These are phyloP conservation scores for Cheilosia soror DNA, from an alignment of 2,888 invertebrate genomes.

Conservation along the genomic window DNA sequence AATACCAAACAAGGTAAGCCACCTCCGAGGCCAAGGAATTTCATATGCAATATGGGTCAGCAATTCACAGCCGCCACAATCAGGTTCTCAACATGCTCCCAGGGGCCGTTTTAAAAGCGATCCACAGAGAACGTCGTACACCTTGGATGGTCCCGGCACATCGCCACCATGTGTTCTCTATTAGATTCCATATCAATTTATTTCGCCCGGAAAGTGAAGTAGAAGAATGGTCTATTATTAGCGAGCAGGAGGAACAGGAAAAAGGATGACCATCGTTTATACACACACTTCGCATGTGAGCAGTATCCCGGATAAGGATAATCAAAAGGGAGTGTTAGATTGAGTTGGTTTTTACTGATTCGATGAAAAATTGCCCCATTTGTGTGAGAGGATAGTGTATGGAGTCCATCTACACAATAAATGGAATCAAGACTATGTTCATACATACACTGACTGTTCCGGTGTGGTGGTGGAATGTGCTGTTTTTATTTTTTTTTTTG, in stretches of 20 bases:
- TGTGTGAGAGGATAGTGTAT: conserved; percentile 20
- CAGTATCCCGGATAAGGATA: conserved; percentile 25
- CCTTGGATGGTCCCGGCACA: conserved; percentile 37
- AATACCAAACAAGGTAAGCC: conserved; percentile 60
- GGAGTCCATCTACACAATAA: conserved; percentile 52
- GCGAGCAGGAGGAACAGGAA: conserved; percentile 38
- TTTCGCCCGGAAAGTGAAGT: conserved; percentile 69
- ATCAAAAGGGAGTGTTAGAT: conserved; percentile 41
- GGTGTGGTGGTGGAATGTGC: conserved; percentile 21
- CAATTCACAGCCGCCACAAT: conserved; percentile 15
- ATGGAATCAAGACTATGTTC: conserved; percentile 53
- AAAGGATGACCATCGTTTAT: conserved; percentile 62
- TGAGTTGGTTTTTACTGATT: conserved; percentile 57
- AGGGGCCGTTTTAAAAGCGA: conserved; percentile 63
- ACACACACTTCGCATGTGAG: conserved; percentile 16
- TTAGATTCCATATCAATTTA: conserved; percentile 75
- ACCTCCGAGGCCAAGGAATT: conserved; percentile 31
- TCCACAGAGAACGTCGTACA: conserved; percentile 33
- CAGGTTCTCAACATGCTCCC: conserved; percentile 37
- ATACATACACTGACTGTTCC: conserved; percentile 21
- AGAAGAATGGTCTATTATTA: conserved; percentile 71
- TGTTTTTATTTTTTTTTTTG: conserved; percentile 15
- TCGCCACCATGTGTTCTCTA: conserved; percentile 66
- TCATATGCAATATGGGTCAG: conserved; percentile 57
- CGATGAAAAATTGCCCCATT: conserved; percentile 69